Percentiles rank a stretch among this genome's conserved stretches.
These are phyloP conservation scores for Acrossocheilus wenchowensis DNA, from an alignment of 2,797 vertebrate species.

Conservation along the genomic window DNA sequence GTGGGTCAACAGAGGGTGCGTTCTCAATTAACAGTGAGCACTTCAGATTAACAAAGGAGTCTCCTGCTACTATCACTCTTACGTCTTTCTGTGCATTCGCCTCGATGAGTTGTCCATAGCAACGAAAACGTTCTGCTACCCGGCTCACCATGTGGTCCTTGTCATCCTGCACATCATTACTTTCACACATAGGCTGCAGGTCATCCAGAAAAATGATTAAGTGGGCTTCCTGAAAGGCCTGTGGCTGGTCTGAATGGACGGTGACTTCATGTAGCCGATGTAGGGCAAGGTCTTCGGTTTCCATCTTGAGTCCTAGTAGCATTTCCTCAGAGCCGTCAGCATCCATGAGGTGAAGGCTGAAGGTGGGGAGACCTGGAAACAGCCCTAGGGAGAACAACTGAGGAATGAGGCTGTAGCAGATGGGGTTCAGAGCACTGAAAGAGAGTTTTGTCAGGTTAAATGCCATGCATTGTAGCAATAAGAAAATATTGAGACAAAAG, in stretches of 20 bases:
- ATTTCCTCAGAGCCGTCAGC: constrained; percentile 60
- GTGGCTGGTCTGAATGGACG: constrained; percentile 72
- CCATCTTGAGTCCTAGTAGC: constrained; percentile 74
- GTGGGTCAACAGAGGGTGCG: constrained; percentile 70
- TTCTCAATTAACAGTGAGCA: constrained; percentile 76
- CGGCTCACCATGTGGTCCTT: constrained; percentile 64
- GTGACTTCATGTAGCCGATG: constrained; percentile 78
- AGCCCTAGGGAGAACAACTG: constrained; percentile 80
- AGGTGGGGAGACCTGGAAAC: constrained; percentile 73
- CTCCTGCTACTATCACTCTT: constrained; percentile 85
- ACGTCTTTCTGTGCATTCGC: constrained; percentile 77
- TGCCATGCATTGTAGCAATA: neutral
- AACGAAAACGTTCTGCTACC: constrained; percentile 71
- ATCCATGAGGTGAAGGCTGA: constrained; percentile 88
- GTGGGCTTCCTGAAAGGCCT: constrained; percentile 84
- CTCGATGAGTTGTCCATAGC: constrained; percentile 83
- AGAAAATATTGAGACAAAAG: neutral
- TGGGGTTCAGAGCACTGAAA: constrained; percentile 80
- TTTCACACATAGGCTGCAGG: neutral
- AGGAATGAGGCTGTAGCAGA: constrained; percentile 82
- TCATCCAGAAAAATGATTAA: constrained; percentile 88
- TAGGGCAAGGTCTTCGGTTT: constrained; percentile 80
- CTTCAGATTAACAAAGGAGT: constrained; percentile 83
- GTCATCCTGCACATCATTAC: constrained; percentile 28
- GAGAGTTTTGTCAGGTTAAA: neutral